A percentile compares a stretch with the other conserved stretches of the same genome.
These are phyloP conservation scores for Empidonax alnorum DNA, from an alignment of 2,113 vertebrate species.

Conservation along the genomic window DNA sequence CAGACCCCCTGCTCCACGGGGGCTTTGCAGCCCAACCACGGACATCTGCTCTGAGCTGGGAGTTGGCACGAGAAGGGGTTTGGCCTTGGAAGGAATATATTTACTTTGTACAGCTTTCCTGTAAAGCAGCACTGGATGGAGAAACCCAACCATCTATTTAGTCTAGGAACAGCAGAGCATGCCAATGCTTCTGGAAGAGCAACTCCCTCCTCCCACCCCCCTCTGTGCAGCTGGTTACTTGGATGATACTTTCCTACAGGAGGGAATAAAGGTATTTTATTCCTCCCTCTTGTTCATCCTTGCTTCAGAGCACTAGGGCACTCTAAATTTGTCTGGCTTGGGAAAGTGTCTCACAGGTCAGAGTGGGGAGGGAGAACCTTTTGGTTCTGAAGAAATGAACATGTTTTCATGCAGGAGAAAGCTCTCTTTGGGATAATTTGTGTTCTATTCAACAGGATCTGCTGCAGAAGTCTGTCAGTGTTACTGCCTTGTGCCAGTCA, in stretches of 20 bases:
- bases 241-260: background rate
- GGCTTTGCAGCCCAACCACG: background rate
- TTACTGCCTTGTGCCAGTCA: background rate
- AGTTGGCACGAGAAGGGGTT: background rate
- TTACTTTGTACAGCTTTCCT: constrained; percentile 2
- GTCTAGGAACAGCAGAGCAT: constrained; percentile 31
- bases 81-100: constrained; percentile 7
- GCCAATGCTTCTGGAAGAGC: background rate
- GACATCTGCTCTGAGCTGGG: constrained; percentile 39
- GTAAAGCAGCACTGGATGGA: background rate
- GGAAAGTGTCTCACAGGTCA: background rate
- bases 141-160: constrained; percentile 3
- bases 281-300: background rate
- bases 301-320: background rate
- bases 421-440: background rate
- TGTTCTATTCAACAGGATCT: background rate
- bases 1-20: background rate
- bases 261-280: background rate
- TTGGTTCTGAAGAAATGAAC: background rate
- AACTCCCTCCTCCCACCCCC: background rate
- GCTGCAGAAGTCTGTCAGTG: background rate
- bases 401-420: background rate
- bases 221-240: background rate
- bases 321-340: background rate
- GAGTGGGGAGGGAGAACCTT: background rate